These are phyloP conservation scores for Cryptoprocta ferox DNA, from an alignment of 2,797 vertebrate genomes.

Conservation along the genomic window DNA sequence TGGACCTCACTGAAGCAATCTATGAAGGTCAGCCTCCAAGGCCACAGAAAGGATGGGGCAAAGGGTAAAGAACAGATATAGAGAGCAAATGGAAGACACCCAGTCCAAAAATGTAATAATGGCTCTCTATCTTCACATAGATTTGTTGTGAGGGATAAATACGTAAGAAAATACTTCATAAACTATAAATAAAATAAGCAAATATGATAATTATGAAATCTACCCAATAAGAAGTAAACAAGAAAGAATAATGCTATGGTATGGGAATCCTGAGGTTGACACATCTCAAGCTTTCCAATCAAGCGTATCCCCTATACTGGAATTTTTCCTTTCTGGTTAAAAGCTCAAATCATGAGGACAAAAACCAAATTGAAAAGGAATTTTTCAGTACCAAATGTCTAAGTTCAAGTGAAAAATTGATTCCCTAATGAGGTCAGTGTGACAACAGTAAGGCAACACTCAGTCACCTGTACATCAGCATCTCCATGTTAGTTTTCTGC, in stretches of 20 bases:
- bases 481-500: not conserved
- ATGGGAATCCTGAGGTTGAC: not conserved
- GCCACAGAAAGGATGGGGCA: not conserved
- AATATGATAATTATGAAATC: not conserved
- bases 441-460: not conserved
- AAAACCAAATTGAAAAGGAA: constrained; percentile 23
- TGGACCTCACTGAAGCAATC: not conserved
- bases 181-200: not conserved
- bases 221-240: constrained; percentile 28
- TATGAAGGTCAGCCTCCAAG: not conserved
- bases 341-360: constrained; percentile 34
- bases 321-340: constrained; percentile 38
- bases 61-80: not conserved
- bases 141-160: constrained; percentile 30
- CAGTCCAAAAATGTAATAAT: constrained; percentile 7
- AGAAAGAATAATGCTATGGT: constrained; percentile 8
- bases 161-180: not conserved
- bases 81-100: not conserved
- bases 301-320: not conserved
- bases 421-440: not conserved
- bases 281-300: constrained; percentile 36
- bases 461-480: not conserved
- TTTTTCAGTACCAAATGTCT: constrained; percentile 20
- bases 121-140: not conserved
- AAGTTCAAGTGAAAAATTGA: constrained; percentile 23